Evolutionary conservation across 1,140 invertebrate species (phyloP).

Genomic region (Drosophila triauraria): DNA sequence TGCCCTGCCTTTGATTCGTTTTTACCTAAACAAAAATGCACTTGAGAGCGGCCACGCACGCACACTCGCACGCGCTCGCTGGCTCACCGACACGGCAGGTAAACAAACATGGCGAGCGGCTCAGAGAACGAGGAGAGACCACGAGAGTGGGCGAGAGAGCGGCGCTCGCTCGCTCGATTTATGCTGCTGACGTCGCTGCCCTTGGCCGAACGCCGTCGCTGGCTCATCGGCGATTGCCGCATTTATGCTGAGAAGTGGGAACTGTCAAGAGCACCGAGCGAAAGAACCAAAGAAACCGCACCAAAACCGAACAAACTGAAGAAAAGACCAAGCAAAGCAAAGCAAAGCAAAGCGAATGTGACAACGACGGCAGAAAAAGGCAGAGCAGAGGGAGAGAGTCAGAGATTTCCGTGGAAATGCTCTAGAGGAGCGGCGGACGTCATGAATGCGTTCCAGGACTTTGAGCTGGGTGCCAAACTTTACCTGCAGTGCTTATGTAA

Average conservation of each 20-base stretch:
- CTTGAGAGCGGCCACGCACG: slow-evolving; percentile 66
- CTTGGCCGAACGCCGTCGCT: slow-evolving; percentile 61
- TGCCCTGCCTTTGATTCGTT: slow-evolving; percentile 79
- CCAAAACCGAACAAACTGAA: slow-evolving; percentile 40
- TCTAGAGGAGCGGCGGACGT: slow-evolving; percentile 45
- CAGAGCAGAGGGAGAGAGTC: slow-evolving; percentile 66
- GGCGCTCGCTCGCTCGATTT: slow-evolving; percentile 50
- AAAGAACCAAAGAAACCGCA: slow-evolving; percentile 19
- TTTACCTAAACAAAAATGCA: slow-evolving; percentile 82
- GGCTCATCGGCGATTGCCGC: slow-evolving; percentile 44
- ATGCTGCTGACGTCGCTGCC: slow-evolving; percentile 65
- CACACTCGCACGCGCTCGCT: slow-evolving; percentile 16
- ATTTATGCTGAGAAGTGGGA: slow-evolving; percentile 76
- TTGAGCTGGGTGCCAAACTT: slow-evolving; percentile 80
- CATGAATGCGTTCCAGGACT: slow-evolving; percentile 82
- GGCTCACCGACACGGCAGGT: slow-evolving; percentile 60
- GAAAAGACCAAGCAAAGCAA: slow-evolving; percentile 63
- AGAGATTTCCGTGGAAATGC: slow-evolving; percentile 47
- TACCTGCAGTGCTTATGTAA: slow-evolving; percentile 85
- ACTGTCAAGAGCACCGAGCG: slow-evolving; percentile 68
- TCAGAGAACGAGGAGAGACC: slow-evolving; percentile 22
- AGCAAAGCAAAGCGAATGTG: slow-evolving; percentile 80
- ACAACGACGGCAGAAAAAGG: slow-evolving; percentile 76
- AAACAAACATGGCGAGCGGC: slow-evolving; percentile 73
- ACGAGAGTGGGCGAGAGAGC: slow-evolving; percentile 26